These are phyloP conservation scores for Chaunax sp. DNA, from an alignment of 2,797 vertebrate species.

Conservation along the genomic window DNA sequence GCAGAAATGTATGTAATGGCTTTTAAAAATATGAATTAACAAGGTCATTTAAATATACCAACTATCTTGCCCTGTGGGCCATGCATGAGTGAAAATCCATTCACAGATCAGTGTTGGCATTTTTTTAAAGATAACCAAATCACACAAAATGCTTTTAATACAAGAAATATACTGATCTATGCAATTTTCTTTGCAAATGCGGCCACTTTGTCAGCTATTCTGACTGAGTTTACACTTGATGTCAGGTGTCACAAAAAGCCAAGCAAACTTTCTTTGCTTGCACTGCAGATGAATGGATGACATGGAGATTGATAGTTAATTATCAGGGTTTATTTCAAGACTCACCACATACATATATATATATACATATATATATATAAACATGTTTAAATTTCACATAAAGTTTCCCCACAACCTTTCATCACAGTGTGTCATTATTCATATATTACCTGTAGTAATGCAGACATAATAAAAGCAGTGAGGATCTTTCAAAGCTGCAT, in stretches of 20 bases:
- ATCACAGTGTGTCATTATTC: background rate
- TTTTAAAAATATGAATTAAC: no score
- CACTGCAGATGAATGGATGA: background rate
- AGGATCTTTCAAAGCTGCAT: background rate
- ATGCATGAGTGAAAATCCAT: conserved; percentile 18
- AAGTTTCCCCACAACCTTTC: background rate
- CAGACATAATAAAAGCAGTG: background rate
- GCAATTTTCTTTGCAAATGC: background rate
- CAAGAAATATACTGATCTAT: conserved; percentile 13
- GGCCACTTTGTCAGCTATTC: conserved; percentile 9
- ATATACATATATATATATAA: background rate
- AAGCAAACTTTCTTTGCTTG: background rate
- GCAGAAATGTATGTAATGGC: background rate
- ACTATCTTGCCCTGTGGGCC: background rate
- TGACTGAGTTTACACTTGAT: conserved; percentile 20
- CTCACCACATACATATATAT: background rate
- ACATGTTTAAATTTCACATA: conserved; percentile 4
- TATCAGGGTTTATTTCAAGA: background rate
- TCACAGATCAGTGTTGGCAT: no score
- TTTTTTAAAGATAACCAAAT: conserved; percentile 8
- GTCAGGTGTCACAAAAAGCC: conserved; percentile 12
- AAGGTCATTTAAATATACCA: background rate
- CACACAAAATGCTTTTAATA: conserved; percentile 35
- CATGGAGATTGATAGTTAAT: background rate
- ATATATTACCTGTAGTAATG: background rate